Percentiles rank a stretch among this genome's conserved stretches.
Conservation (phyloP, 2,888 invertebrate species). For the Trisateles emortualis region DNA sequence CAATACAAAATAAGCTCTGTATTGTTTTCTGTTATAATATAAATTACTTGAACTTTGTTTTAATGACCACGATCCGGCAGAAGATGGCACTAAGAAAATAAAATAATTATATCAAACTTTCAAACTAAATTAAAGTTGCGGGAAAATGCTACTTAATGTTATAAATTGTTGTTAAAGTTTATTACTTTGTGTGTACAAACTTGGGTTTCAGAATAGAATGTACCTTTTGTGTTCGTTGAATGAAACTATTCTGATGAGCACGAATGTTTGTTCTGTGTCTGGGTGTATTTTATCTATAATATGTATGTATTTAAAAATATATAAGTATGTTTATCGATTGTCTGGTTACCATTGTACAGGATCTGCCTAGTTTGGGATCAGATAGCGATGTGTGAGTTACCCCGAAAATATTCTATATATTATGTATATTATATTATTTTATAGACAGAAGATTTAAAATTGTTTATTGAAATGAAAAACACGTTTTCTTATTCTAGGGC, state of each 20-base stretch:
- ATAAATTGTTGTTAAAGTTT: slow-evolving; percentile 4
- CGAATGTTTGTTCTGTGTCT: too few relatives aligned
- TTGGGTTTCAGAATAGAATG: not conserved
- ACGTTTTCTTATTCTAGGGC: too few relatives aligned
- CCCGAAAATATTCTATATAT: too few relatives aligned
- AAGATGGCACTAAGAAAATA: slow-evolving; percentile 5
- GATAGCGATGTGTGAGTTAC: too few relatives aligned
- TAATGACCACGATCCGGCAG: not conserved
- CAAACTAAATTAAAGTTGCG: slow-evolving; percentile 11
- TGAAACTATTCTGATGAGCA: not conserved
- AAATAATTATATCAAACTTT: slow-evolving; percentile 7
- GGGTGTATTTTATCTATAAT: too few relatives aligned
- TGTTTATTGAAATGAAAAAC: too few relatives aligned
- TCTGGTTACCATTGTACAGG: too few relatives aligned
- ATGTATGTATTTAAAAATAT: too few relatives aligned
- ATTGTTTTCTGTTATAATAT: not conserved
- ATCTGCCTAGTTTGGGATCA: too few relatives aligned
- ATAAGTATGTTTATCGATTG: too few relatives aligned
- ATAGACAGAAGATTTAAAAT: too few relatives aligned
- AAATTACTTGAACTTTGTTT: not conserved
- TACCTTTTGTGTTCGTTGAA: not conserved
- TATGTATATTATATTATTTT: too few relatives aligned
- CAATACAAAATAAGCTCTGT: not conserved
- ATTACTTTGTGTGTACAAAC: slow-evolving; percentile 2
- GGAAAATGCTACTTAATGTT: slow-evolving; percentile 9